Evolutionary conservation across 2,888 invertebrate genomes (phyloP).

Genomic region (Synanthedon formicaeformis): DNA sequence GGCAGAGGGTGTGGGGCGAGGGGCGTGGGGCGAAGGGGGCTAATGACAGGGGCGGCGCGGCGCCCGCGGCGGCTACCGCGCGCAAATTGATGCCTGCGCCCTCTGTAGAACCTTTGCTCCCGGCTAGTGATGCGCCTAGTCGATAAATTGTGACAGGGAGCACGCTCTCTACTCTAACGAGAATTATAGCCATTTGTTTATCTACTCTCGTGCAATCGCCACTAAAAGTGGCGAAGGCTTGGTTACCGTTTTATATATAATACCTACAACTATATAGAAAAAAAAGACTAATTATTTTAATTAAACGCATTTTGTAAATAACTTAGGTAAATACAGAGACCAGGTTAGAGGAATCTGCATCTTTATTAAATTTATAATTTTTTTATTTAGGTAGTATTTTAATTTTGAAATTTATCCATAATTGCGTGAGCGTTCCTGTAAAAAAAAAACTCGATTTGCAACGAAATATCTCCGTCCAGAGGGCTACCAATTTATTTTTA

Average conservation of each 20-base stretch:
- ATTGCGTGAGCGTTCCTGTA: too few relatives aligned
- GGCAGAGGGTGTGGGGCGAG: constrained; percentile 11
- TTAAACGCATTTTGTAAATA: too few relatives aligned
- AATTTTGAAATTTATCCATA: too few relatives aligned
- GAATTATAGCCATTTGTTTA: constrained; percentile 24
- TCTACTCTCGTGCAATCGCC: constrained; percentile 10
- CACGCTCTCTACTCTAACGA: constrained; percentile 27
- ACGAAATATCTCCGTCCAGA: too few relatives aligned
- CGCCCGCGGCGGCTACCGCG: constrained; percentile 67
- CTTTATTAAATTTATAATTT: too few relatives aligned
- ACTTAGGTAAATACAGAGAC: too few relatives aligned
- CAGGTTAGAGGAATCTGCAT: too few relatives aligned
- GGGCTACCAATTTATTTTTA: too few relatives aligned
- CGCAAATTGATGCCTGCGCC: constrained; percentile 58
- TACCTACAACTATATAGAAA: too few relatives aligned
- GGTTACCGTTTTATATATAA: background rate
- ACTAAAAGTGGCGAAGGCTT: background rate
- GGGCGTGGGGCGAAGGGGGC: constrained; percentile 28
- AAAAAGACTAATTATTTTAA: too few relatives aligned
- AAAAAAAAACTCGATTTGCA: too few relatives aligned
- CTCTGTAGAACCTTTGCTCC: constrained; percentile 56
- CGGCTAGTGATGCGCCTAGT: constrained; percentile 60
- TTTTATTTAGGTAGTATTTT: too few relatives aligned
- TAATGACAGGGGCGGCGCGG: constrained; percentile 68
- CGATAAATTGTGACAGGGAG: constrained; percentile 56